These are phyloP conservation scores for Mola mola DNA, from an alignment of 2,113 vertebrate genomes.

Conservation along the genomic window DNA sequence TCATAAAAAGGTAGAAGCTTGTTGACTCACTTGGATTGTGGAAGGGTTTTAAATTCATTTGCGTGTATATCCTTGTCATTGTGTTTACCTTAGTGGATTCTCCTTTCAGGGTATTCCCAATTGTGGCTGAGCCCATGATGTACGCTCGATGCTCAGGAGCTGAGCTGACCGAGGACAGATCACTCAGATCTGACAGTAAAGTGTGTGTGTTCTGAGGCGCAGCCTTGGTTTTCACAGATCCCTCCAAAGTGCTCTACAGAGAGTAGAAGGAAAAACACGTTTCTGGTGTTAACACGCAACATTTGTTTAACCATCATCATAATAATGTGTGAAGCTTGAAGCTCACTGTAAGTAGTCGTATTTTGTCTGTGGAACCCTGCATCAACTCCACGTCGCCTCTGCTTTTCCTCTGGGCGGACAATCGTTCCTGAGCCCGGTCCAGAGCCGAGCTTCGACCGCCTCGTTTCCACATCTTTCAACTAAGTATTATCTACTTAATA, in stretches of 20 bases:
- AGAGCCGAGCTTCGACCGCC: constrained; percentile 72
- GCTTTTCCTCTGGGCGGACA: constrained; percentile 61
- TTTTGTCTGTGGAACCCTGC: not conserved
- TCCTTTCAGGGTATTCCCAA: not conserved
- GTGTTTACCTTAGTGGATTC: constrained; percentile 15
- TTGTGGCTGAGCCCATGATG: constrained; percentile 1
- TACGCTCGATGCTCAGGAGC: constrained; percentile 18
- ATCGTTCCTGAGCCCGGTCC: constrained; percentile 77
- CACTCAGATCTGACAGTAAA: constrained; percentile 37
- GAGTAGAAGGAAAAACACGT: not conserved
- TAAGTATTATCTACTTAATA: not conserved
- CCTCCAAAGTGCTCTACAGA: constrained; percentile 56
- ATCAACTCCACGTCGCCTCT: not conserved
- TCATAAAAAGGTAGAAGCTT: not conserved
- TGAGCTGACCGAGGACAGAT: constrained; percentile 40
- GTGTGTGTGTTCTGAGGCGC: constrained; percentile 1
- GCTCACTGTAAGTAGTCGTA: constrained; percentile 18
- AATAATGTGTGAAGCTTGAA: not conserved
- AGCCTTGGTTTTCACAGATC: not conserved
- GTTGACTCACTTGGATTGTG: not conserved
- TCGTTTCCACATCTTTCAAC: constrained; percentile 73
- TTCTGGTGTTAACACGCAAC: not conserved
- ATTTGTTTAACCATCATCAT: not conserved
- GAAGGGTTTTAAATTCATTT: no score
- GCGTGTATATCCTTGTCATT: not conserved